phyloP scores from a whole-genome alignment of 2,888 invertebrate genomes.

The Epirrhoe alternata region DNA sequence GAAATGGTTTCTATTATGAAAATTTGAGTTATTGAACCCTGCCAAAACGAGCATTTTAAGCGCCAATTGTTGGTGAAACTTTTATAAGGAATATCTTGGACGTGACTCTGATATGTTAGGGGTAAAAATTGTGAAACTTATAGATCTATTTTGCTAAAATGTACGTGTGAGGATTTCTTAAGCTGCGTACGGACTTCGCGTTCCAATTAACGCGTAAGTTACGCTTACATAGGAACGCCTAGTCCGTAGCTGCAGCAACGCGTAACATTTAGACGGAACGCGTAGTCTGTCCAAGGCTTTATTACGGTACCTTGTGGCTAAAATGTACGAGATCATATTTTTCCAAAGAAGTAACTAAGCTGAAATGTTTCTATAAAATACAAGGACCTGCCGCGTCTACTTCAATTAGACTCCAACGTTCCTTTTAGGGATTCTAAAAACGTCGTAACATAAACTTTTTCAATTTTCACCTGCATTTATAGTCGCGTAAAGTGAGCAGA shows the following conservation, averaged over 20 bases:
- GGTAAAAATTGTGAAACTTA: neutral
- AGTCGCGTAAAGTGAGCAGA: slow-evolving; percentile 74
- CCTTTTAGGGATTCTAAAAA: slow-evolving; percentile 72
- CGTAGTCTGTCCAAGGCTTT: no score
- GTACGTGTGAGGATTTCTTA: no score
- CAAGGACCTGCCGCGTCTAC: slow-evolving; percentile 33
- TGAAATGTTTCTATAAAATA: slow-evolving; percentile 24
- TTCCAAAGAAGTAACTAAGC: slow-evolving; percentile 6
- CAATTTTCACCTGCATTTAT: slow-evolving; percentile 82
- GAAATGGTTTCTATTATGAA: slow-evolving; percentile 48
- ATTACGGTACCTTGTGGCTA: no score
- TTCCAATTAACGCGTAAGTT: no score
- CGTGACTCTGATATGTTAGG: neutral
- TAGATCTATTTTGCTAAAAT: no score
- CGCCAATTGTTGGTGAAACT: neutral
- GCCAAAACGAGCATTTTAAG: slow-evolving; percentile 24
- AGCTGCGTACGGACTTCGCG: no score
- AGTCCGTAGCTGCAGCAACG: no score
- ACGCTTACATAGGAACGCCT: no score
- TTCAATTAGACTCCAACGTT: slow-evolving; percentile 68
- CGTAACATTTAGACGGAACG: no score
- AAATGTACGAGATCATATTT: no score
- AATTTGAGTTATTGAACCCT: slow-evolving; percentile 37
- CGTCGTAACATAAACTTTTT: slow-evolving; percentile 82
- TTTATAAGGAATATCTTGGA: neutral